Evolutionary conservation across 2,888 invertebrate species (phyloP).

Genomic region (Cataglyphis albicans): DNA sequence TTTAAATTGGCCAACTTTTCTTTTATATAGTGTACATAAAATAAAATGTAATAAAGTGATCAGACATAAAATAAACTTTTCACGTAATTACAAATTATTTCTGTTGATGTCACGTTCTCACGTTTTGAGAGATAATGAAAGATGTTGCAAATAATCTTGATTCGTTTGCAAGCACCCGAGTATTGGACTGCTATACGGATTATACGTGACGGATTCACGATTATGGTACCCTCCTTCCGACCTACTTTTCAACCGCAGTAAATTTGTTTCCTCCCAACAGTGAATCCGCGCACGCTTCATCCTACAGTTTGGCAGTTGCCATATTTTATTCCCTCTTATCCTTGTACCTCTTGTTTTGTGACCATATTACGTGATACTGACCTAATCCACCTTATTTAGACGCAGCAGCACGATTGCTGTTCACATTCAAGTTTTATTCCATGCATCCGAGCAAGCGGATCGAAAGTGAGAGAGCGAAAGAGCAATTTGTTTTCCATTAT

Average conservation of each 20-base stretch:
- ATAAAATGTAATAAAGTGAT: not conserved
- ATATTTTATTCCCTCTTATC: conserved; percentile 67
- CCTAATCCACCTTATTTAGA: conserved; percentile 27
- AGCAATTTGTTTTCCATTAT: conserved; percentile 24
- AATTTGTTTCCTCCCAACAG: conserved; percentile 62
- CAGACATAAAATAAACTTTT: not conserved
- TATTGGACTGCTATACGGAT: conserved; percentile 46
- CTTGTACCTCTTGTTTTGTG: conserved; percentile 60
- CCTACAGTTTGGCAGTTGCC: conserved; percentile 66
- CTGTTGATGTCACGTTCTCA: not conserved
- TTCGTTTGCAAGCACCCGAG: conserved; percentile 18
- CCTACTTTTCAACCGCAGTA: conserved; percentile 67
- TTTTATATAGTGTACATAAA: not conserved
- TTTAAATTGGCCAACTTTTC: not conserved
- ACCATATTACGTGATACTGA: conserved; percentile 56
- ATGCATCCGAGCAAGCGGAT: not conserved
- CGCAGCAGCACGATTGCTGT: not conserved
- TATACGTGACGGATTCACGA: conserved; percentile 66
- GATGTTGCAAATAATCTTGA: conserved; percentile 23
- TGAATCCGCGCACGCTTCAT: conserved; percentile 69
- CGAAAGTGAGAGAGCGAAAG: conserved; percentile 8
- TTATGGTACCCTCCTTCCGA: conserved; percentile 59
- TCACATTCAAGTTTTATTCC: conserved; percentile 25
- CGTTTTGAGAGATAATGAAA: not conserved
- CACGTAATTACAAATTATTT: not conserved